These are phyloP conservation scores for Palythoa grandis DNA, from an alignment of 92 coral and sea anemone species.

Conservation along the genomic window DNA sequence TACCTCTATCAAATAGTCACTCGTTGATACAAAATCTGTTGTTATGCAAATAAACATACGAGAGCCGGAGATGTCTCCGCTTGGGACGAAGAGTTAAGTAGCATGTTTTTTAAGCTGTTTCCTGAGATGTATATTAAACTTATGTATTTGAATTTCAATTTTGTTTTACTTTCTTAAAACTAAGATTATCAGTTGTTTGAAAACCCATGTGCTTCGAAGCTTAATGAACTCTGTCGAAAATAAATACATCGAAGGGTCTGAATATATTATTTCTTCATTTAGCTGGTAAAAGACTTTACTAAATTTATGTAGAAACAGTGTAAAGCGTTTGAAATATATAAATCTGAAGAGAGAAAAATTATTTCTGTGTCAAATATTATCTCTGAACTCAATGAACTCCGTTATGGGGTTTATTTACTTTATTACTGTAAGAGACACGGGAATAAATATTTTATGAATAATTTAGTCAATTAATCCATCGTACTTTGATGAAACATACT, in stretches of 20 bases:
- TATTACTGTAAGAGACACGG: not conserved
- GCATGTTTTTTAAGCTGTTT: not conserved
- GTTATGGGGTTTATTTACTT: not conserved
- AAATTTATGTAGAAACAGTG: not conserved
- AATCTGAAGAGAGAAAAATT: not conserved
- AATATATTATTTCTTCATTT: not conserved
- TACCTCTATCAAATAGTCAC: conserved; percentile 2
- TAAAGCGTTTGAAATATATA: not conserved
- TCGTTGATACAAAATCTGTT: not conserved
- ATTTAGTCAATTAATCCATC: not conserved
- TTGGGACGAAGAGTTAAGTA: not conserved
- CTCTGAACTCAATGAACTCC: not conserved
- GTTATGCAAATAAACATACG: conserved; percentile 24
- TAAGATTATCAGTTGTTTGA: conserved; percentile 2
- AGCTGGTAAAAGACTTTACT: not conserved
- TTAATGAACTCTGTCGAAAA: not conserved
- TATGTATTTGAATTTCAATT: not conserved
- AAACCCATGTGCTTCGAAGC: not conserved
- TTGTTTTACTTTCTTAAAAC: not conserved
- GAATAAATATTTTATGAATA: not conserved
- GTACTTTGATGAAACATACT: not conserved
- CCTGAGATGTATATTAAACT: not conserved
- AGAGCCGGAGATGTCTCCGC: conserved; percentile 36
- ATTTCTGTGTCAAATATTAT: not conserved
- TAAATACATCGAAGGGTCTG: not conserved